Conservation (phyloP, 2,888 invertebrate species). For the Orgyia antiqua region DNA sequence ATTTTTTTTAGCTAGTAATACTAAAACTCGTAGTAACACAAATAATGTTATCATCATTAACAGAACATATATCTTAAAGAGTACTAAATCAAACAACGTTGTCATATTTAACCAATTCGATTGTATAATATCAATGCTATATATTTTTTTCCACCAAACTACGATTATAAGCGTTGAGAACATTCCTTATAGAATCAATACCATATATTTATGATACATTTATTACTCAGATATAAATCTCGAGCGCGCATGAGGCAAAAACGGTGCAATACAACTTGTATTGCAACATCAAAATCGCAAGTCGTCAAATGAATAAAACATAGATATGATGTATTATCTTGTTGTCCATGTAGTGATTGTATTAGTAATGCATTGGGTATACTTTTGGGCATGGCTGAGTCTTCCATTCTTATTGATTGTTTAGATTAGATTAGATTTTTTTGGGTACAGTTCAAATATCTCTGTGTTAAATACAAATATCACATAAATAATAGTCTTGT, state of each 20-base stretch:
- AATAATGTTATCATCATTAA: too few relatives aligned
- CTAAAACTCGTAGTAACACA: too few relatives aligned
- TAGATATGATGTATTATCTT: constrained; percentile 58
- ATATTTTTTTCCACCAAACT: constrained; percentile 25
- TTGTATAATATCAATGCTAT: constrained; percentile 25
- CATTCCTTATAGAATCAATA: constrained; percentile 31
- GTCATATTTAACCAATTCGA: too few relatives aligned
- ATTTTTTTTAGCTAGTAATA: too few relatives aligned
- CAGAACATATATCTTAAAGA: too few relatives aligned
- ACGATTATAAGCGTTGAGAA: constrained; percentile 24
- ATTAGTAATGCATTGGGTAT: constrained; percentile 33
- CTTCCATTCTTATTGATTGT: too few relatives aligned
- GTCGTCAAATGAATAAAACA: constrained; percentile 67
- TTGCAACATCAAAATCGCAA: constrained; percentile 63
- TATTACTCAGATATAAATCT: constrained; percentile 47
- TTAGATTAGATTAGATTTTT: too few relatives aligned
- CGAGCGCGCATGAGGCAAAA: constrained; percentile 39
- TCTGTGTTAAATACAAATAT: too few relatives aligned
- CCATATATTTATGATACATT: constrained; percentile 45
- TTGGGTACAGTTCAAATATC: too few relatives aligned
- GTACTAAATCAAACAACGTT: too few relatives aligned
- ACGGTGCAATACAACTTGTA: constrained; percentile 29
- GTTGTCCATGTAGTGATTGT: constrained; percentile 34
- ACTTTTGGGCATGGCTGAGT: constrained; percentile 19
- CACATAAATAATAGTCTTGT: too few relatives aligned